Evolutionary conservation across 2,888 invertebrate genomes (phyloP).

Genomic region (Limenitis arthemis): DNA sequence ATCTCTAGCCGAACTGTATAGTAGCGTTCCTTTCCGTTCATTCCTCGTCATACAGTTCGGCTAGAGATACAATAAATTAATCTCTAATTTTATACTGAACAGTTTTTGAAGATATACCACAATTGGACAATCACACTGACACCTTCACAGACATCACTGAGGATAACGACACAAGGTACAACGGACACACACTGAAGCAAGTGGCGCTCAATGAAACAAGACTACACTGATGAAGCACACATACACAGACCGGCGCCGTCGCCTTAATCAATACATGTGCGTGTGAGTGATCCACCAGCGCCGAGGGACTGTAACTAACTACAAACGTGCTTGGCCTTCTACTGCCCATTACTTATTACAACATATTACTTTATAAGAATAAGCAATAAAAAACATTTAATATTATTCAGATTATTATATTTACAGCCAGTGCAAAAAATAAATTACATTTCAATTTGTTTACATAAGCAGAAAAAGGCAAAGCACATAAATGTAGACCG

Average conservation of each 20-base stretch:
- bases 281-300: conserved; percentile 72
- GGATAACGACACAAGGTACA: conserved; percentile 62
- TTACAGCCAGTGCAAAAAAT: conserved; percentile 36
- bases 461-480: conserved; percentile 56
- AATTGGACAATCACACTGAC: conserved; percentile 57
- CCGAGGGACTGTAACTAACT: conserved; percentile 37
- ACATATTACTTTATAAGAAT: background rate
- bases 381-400: background rate
- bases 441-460: conserved; percentile 36
- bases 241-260: conserved; percentile 67
- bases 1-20: conserved; percentile 47
- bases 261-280: conserved; percentile 78
- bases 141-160: conserved; percentile 62
- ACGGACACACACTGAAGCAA: conserved; percentile 49
- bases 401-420: conserved; percentile 2
- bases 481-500: conserved; percentile 51
- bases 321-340: conserved; percentile 42
- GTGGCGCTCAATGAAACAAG: conserved; percentile 32
- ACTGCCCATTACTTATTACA: conserved; percentile 29
- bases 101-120: conserved; percentile 49
- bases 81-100: conserved; percentile 42
- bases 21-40: conserved; percentile 57
- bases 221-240: conserved; percentile 58
- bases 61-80: conserved; percentile 47
- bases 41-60: conserved; percentile 47